Base-by-base conservation (phyloP, 2,113 vertebrate genomes). In the Leuciscus idus region DNA sequence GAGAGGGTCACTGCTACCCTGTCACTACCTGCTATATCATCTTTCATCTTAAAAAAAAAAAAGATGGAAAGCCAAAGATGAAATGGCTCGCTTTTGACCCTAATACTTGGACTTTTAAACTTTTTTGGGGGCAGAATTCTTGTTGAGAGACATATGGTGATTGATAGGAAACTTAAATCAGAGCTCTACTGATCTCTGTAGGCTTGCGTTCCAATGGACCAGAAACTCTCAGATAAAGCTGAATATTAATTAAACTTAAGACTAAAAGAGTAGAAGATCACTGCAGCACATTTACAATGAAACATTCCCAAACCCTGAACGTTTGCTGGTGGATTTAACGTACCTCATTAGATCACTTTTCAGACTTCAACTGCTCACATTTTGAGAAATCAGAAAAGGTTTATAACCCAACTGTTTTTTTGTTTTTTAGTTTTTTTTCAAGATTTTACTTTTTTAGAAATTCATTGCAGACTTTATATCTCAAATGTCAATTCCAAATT, bases 401-500 rank as follows among this genome's bases (percentile, higher is more conserved):
- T 80, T 62, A 10, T 43, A 80, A 43, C 23, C 23, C 78, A 13
- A 36, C 30, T 62, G 33, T 39, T 26, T 1, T 9, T 43, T 2
- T n/a, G n/a, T n/a, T n/a, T n/a, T n/a, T n/a, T n/a, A n/a, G n/a
- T n/a, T n/a, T 62, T 80, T 61, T 50, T 48, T 79, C 52, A 80
- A 39, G 15, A 48, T 85, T 85, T 85, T 52, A 77, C 66, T 50
- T 46, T 36, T n/a, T 28, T 64, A 43, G 28, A 59, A 21, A 55
- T 66, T 11, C 28, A 84, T 92, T 91, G 90, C 85, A 72, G 89
- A 78, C 86, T 85, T 89, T 94, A 92, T 91, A 88, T 86, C 93
- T 85, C 89, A 91, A 84, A 92, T 93, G 91, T 3, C 57, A 64
- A 81, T 85, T 77, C 68, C 76, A 78, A 75, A 81, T 89, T 89